A percentile compares a stretch with the other conserved stretches of the same genome.
phyloP scores from a whole-genome alignment of 2,113 vertebrate species.

The Sterna hirundo region DNA sequence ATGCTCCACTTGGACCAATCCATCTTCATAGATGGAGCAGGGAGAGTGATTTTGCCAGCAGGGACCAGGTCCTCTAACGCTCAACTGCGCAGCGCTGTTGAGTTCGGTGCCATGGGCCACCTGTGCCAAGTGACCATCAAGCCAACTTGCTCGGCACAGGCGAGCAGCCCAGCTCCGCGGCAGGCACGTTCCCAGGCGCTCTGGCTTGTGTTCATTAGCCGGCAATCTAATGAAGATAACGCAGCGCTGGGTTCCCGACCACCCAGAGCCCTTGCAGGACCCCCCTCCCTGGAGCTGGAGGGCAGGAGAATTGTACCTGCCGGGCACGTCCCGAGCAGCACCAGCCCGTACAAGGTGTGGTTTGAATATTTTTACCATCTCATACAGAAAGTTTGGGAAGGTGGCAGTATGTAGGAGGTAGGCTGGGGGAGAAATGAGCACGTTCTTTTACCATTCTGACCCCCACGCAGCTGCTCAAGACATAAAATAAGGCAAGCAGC shows the following conservation, averaged over 20 bases:
- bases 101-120: background rate
- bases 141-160: background rate
- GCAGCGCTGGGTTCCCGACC: background rate
- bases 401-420: background rate
- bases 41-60: slow-evolving; percentile 13
- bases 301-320: accelerated
- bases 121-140: background rate
- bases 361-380: background rate
- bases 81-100: background rate
- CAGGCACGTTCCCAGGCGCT: background rate
- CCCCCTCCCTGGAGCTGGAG: background rate
- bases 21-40: slow-evolving; percentile 22
- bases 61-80: background rate
- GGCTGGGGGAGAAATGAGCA: background rate
- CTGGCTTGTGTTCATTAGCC: background rate
- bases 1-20: slow-evolving; percentile 2
- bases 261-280: background rate
- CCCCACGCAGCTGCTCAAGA: background rate
- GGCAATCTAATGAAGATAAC: background rate
- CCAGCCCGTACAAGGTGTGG: accelerated
- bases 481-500: background rate
- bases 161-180: background rate
- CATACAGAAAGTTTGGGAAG: accelerated
- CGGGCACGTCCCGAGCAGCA: background rate
- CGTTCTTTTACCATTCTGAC: background rate